Base-by-base conservation (phyloP, 2,113 vertebrate genomes). In the Sapayoa aenigma region DNA sequence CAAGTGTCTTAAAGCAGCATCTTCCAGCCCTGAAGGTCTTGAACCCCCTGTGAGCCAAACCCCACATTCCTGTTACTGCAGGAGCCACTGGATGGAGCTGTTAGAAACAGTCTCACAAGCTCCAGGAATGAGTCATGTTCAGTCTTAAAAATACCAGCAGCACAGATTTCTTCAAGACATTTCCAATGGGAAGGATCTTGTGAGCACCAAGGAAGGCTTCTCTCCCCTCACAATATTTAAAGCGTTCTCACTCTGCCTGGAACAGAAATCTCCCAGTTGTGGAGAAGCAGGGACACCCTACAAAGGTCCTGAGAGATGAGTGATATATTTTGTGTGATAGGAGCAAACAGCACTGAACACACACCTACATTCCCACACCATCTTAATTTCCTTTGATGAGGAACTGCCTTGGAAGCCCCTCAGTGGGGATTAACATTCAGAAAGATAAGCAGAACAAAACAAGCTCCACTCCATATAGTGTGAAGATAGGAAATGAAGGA, bases 51-150 rank as follows among this genome's bases (percentile, higher is more conserved):
- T 11, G 13, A 91, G 33, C 14, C 53, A 68, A 74, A 24, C n/a
- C 65, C 78, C 72, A 27, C 7, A 8, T 14, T 56, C 31, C 1
- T 7, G 13, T 65, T 42, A 50, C 37, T 44, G 60, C 68, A 75
- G 60, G 59, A 94, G 41, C 89, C 95, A 92, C 93, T 90, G 94
- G 88, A 97, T 93, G 89, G 95, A 96, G 95, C 88, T 96, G 92
- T 90, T 94, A 90, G 31, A 87, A 89, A 87, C 55, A 78, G 13
- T 24, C 76, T 62, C 46, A 23, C 3, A 3, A 68, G 37, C 55
- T 52, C 22, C 8, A 27, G 23, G 31, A 56, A 11, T 3, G 39
- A 91, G 24, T 79, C 46, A 52, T 2, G 12, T 53, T 88, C 22
- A 52, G 42, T 7, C 44, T 46, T 46, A 46, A 46, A 46, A 46